phyloP scores from a whole-genome alignment of 2,113 vertebrate species.

The Ploceus nigricollis region DNA sequence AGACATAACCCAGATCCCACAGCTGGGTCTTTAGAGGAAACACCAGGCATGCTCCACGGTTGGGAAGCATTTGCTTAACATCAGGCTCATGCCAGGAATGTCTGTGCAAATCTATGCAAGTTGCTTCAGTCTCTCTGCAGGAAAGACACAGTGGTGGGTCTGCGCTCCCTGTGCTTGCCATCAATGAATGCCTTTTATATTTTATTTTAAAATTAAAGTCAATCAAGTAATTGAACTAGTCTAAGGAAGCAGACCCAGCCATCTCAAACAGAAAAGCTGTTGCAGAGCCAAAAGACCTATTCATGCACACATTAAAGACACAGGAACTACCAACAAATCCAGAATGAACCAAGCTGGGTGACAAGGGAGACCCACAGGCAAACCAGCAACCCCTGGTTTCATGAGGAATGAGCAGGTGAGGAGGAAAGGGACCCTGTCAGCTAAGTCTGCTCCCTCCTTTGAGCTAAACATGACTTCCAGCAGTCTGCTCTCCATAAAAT shows the following conservation, averaged over 20 bases:
- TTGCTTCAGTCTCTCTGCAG: background rate
- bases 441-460: background rate
- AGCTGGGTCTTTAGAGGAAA: background rate
- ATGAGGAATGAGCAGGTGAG: background rate
- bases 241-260: background rate
- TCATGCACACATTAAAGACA: background rate
- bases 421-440: background rate
- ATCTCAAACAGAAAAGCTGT: background rate
- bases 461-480: background rate
- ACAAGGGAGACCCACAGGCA: fast-evolving
- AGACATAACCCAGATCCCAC: background rate
- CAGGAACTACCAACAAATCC: background rate
- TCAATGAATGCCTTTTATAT: background rate
- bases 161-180: fast-evolving
- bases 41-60: background rate
- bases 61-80: background rate
- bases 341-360: background rate
- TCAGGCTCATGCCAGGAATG: background rate
- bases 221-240: background rate
- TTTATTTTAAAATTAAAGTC: background rate
- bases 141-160: background rate
- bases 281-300: background rate
- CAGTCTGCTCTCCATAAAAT: background rate
- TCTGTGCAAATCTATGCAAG: background rate
- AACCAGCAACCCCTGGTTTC: background rate